Evolutionary conservation across 2,113 vertebrate genomes (phyloP).

Genomic region (Zosterops borbonicus): DNA sequence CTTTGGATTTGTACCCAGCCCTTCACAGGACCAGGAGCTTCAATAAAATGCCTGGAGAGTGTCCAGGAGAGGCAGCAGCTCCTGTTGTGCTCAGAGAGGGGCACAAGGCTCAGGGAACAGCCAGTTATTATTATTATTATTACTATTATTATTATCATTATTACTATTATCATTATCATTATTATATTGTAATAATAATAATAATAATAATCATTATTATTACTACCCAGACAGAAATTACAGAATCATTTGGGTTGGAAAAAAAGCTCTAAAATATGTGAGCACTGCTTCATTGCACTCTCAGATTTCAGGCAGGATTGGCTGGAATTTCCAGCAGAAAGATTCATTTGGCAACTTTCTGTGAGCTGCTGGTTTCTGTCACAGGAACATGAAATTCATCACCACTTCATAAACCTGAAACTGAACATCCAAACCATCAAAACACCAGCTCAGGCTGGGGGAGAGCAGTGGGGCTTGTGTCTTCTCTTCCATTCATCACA

Average conservation of each 20-base stretch:
- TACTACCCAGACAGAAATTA: background rate
- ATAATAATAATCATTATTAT: too few relatives aligned
- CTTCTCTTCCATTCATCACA: background rate
- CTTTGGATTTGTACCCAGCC: background rate
- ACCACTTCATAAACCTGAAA: background rate
- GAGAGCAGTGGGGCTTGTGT: background rate
- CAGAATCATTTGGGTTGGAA: background rate
- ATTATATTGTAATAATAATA: too few relatives aligned
- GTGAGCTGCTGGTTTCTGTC: background rate
- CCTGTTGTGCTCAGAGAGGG: background rate
- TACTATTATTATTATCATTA: too few relatives aligned
- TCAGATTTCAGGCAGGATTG: background rate
- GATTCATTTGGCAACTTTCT: background rate
- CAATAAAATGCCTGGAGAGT: background rate
- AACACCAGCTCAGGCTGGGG: background rate
- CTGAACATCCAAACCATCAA: background rate
- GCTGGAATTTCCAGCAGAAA: background rate
- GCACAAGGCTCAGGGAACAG: background rate
- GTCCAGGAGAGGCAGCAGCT: background rate
- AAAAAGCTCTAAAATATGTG: background rate
- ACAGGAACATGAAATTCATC: background rate
- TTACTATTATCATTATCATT: too few relatives aligned
- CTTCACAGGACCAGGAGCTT: background rate
- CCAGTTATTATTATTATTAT: too few relatives aligned
- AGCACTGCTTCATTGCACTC: background rate